phyloP scores from a whole-genome alignment of 2,797 vertebrate genomes.

The Rhodeus uyekii region DNA sequence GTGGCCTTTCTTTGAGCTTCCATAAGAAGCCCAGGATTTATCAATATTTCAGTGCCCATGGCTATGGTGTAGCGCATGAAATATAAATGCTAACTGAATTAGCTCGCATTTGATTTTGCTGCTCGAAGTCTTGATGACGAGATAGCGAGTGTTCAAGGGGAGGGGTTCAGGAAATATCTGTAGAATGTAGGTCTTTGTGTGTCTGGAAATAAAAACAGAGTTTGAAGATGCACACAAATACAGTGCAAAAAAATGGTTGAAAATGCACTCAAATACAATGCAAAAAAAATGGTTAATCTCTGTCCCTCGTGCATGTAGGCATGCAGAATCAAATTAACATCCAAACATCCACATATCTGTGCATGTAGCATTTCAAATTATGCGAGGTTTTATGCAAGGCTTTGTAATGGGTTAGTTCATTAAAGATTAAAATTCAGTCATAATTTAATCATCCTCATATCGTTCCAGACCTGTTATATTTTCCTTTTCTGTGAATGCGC shows the following conservation, averaged over 20 bases:
- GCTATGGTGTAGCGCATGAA: slow-evolving; percentile 40
- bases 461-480: background rate
- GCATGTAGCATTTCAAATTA: background rate
- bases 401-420: background rate
- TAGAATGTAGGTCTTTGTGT: background rate
- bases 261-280: background rate
- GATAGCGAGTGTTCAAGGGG: background rate
- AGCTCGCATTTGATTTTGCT: slow-evolving; percentile 29
- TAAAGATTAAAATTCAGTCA: background rate
- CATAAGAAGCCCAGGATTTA: slow-evolving; percentile 4
- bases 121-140: slow-evolving; percentile 17
- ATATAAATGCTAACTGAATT: slow-evolving; percentile 55
- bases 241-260: background rate
- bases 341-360: background rate
- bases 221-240: background rate
- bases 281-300: background rate
- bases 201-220: background rate
- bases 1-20: background rate
- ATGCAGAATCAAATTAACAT: background rate
- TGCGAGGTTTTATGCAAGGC: background rate
- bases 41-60: slow-evolving; percentile 50
- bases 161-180: background rate
- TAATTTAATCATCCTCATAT: background rate
- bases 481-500: background rate
- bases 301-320: background rate